These are phyloP conservation scores for Sialia sialis DNA, from an alignment of 2,113 vertebrate species.

Conservation along the genomic window DNA sequence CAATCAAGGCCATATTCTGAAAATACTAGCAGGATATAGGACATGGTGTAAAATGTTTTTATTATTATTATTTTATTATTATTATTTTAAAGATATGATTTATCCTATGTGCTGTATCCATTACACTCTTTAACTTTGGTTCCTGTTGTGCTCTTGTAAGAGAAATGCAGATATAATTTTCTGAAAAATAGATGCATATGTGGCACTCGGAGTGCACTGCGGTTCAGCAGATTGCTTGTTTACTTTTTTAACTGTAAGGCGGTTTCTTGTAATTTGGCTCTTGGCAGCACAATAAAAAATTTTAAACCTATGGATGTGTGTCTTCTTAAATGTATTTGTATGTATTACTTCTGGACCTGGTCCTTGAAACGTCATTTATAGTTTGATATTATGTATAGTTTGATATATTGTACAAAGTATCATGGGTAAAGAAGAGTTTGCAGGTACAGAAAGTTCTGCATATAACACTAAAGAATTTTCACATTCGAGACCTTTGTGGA, in stretches of 20 bases:
- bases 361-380: background rate
- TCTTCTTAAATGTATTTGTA: background rate
- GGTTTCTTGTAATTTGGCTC: constrained; percentile 77
- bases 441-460: background rate
- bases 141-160: constrained; percentile 87
- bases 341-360: background rate
- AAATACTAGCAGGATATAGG: constrained; percentile 81
- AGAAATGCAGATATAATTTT: constrained; percentile 83
- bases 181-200: constrained; percentile 81
- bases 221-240: constrained; percentile 79
- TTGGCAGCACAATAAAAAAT: constrained; percentile 83
- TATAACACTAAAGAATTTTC: background rate
- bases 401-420: too few relatives aligned
- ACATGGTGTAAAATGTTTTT: constrained; percentile 79
- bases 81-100: constrained; percentile 83
- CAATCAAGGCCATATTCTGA: constrained; percentile 81
- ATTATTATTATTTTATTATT: constrained; percentile 76
- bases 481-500: background rate
- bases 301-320: constrained; percentile 15
- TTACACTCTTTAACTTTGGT: constrained; percentile 84
- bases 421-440: background rate
- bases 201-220: constrained; percentile 83
- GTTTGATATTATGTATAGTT: too few relatives aligned
- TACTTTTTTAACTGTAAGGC: constrained; percentile 75
- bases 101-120: constrained; percentile 84